Base-by-base conservation (phyloP, 2,888 invertebrate genomes). In the Lepidocyrtoides sp. region DNA sequence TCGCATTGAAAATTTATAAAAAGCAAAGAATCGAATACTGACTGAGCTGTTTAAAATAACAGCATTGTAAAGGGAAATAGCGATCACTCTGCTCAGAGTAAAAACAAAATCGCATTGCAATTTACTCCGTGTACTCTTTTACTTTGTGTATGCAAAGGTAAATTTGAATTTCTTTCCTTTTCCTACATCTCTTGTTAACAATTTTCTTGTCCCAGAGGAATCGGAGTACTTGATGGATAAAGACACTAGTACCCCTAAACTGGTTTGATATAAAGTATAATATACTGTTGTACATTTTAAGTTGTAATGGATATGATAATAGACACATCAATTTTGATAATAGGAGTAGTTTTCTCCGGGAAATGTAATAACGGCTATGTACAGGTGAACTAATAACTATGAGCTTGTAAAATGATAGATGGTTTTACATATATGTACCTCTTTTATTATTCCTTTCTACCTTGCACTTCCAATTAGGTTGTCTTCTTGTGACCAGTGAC, bases 391-490 rank as follows among this genome's bases (percentile, higher is more conserved):
- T 69, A 36, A 69, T 69, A 20, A 32, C 23, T 69, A 36, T 17
- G n/a, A 14, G 36, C 17, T 69, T 2, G 36, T 3, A 17, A 36
- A 36, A 7, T 17, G 17, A 32, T 69, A 69, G 32, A 2, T 17
- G 36, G 36, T 69, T 69, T n/a, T 36, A 17, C 66, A 32, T 69
- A n/a, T n/a, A n/a, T n/a, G 14, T 36, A 69, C 36, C 10, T 69
- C 7, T 2, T 66, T 29, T 17, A n/a, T n/a, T n/a, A n/a, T n/a
- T n/a, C n/a, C n/a, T 20, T 17, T 69, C 66, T 69, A n/a, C 12
- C 36, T 36, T n/a, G 20, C 12, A 69, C 36, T 36, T 69, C 66
- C 66, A 69, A 69, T 69, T 69, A 69, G 12, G 66, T 5, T 17
- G n/a, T 69, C 14, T n/a, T 32, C 17, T 32, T 69, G 36, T 69